Conservation (phyloP, 2,797 vertebrate species). For the Danio aesculapii region DNA sequence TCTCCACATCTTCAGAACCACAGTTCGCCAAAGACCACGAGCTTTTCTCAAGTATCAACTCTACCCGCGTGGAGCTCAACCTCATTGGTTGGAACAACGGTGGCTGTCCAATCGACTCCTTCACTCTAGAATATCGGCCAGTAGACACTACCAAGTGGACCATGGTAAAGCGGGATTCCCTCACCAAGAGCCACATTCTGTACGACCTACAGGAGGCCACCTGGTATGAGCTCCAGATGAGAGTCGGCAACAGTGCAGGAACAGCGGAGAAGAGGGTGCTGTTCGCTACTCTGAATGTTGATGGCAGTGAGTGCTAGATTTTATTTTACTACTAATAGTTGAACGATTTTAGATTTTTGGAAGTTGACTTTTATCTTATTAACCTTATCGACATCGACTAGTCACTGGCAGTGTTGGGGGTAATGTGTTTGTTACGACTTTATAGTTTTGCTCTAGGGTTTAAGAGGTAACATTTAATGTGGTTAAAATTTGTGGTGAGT, state of each 20-base stretch:
- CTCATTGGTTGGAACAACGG: slow-evolving; percentile 98
- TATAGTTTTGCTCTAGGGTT: no score
- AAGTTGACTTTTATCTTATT: no score
- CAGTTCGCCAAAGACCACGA: slow-evolving; percentile 99
- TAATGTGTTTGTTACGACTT: no score
- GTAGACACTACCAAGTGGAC: slow-evolving; percentile 93
- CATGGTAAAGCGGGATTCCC: slow-evolving; percentile 91
- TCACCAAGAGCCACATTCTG: slow-evolving; percentile 94
- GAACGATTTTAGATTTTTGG: no score
- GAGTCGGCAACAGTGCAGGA: slow-evolving; percentile 96
- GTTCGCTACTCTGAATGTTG: slow-evolving; percentile 93
- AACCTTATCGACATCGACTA: no score
- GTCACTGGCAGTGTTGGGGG: no score
- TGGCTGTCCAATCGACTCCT: slow-evolving; percentile 96
- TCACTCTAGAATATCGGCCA: slow-evolving; percentile 93
- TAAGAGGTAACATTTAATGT: no score
- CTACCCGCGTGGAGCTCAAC: slow-evolving; percentile 90
- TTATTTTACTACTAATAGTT: neutral
- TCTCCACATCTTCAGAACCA: slow-evolving; percentile 81
- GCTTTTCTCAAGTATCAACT: slow-evolving; percentile 96
- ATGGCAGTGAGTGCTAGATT: slow-evolving; percentile 90
- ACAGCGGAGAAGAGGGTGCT: slow-evolving; percentile 94
- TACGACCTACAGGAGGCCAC: slow-evolving; percentile 95
- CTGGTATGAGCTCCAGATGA: slow-evolving; percentile 98
- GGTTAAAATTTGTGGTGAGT: no score